Evolutionary conservation across 2,113 vertebrate species (phyloP), one percentile per base, ranked within the genome.

Genomic region (Capra hircus): DNA sequence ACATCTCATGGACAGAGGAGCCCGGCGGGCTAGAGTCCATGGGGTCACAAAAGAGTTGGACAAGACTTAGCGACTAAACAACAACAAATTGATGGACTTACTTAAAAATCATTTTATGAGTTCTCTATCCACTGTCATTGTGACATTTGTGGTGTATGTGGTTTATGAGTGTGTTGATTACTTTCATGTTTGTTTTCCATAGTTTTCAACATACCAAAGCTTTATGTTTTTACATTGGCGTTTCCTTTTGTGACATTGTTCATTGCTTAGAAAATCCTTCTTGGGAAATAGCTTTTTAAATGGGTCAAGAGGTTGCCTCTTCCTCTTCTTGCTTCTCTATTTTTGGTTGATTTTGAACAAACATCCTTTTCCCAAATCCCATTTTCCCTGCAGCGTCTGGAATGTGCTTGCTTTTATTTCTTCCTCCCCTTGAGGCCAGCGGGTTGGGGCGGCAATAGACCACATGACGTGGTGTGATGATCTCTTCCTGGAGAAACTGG

Each of bases 341-440:
- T 97, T 98, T 98, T 94, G 97, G 94, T 80, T 57, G 85, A 52
- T 80, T 97, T 88, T 86, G 71, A 90, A 92, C 96, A 97, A 97
- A 97, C 96, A 97, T 97, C 77, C 95, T 97, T 95, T 96, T 59
- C 92, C 96, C 95, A 77, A 94, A 92, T 74, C 50, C 60, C 80
- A 2, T 91, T 95, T 95, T 93, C 86, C 95, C 48, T 43, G 86
- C 91, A 91, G 84, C 67, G 86, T 97, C 96, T 95, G 95, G 91
- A 71, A 83, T 80, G 67, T 40, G 52, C 85, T 97, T 85, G 88
- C 94, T 91, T 78, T 71, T 52, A 43, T 25, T 52, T n/a, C 28
- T 14, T 59, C 28, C 43, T 52, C 88, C 96, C 53, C 94, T 27
- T 1, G 78, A 88, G 97, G 59, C 71, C 33, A 1, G 80, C 0